Base-by-base conservation (phyloP, 1,140 invertebrate species). In the Riptortus pedestris region DNA sequence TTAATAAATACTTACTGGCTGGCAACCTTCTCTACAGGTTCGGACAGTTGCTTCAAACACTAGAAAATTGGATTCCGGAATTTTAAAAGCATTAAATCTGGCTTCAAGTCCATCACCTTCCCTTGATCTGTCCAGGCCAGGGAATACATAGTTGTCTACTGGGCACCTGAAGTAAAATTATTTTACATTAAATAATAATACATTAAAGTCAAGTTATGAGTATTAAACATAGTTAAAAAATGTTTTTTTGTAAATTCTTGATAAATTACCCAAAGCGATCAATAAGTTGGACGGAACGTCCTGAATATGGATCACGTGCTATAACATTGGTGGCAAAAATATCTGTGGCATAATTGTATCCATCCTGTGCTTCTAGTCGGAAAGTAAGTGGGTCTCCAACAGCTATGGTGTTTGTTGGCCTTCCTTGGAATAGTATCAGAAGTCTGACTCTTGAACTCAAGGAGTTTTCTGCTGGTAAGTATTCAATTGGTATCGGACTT, bases 241-340 rank as follows among this genome's bases (percentile, higher is more conserved):
- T 43, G 38, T 43, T 43, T 43, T 43, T 43, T 43, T 11, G 11
- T 31, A 66, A 52, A 33, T 29, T 28, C 59, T 12, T 33, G 26
- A 63, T 55, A 51, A 59, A 7, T 74, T 79, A 91, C 90, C 90
- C 91, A 71, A 87, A 86, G 76, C 88, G 79, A 74, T 95, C 91
- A 65, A 94, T 93, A 0, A 95, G 76, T 69, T 92, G 90, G 27
- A 94, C 90, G 38, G 88, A 90, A 71, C 90, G 77, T 52, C 91
- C 90, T 0, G 91, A 88, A 72, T 94, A 94, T 0, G 91, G 91
- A 81, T 95, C 91, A 72, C 91, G 82, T 1, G 91, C 91, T n/a
- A 93, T 86, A 0, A 93, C 91, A 73, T 94, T 93, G 0, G 89
- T 93, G 1, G 91, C 91, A 72, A 94, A 95, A 63, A 95, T 93